phyloP scores from a whole-genome alignment of 2,797 vertebrate genomes.

The Lateolabrax maculatus region DNA sequence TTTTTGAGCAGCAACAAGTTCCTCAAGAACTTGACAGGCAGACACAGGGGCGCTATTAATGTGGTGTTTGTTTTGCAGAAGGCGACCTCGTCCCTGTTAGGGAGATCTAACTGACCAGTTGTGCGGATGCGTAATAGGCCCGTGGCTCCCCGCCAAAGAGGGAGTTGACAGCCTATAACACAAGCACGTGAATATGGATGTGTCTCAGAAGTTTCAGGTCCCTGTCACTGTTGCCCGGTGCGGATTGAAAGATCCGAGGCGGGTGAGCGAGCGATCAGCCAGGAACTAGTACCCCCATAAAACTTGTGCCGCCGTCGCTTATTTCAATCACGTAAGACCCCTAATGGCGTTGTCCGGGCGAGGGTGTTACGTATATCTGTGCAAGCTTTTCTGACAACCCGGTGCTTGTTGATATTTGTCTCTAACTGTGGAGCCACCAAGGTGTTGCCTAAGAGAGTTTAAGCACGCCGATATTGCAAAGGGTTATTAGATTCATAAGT shows the following conservation, averaged over 20 bases:
- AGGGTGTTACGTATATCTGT: conserved; percentile 92
- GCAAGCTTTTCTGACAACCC: conserved; percentile 86
- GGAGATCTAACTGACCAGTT: conserved; percentile 75
- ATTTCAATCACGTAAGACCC: conserved; percentile 96
- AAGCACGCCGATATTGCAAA: conserved; percentile 98
- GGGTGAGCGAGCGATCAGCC: conserved; percentile 79
- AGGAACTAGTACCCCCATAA: conserved; percentile 84
- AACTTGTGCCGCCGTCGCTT: conserved; percentile 88
- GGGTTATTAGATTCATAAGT: conserved; percentile 99
- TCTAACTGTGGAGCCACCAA: conserved; percentile 91
- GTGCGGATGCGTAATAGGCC: conserved; percentile 82
- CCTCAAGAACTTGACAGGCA: conserved; percentile 78
- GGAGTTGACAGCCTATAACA: conserved; percentile 64
- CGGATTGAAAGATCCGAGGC: conserved; percentile 76
- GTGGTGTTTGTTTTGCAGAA: conserved; percentile 63
- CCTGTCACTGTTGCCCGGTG: conserved; percentile 51
- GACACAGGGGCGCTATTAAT: conserved; percentile 67
- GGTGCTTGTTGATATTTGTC: conserved; percentile 91
- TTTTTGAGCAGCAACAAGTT: conserved; percentile 93
- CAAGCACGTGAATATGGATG: conserved; percentile 72
- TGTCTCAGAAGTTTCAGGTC: conserved; percentile 70
- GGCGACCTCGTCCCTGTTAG: conserved; percentile 80
- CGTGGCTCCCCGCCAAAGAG: conserved; percentile 74
- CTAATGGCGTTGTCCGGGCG: conserved; percentile 91
- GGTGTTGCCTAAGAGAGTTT: conserved; percentile 94